phyloP scores from a whole-genome alignment of 2,113 vertebrate genomes.

The Phaethon lepturus region DNA sequence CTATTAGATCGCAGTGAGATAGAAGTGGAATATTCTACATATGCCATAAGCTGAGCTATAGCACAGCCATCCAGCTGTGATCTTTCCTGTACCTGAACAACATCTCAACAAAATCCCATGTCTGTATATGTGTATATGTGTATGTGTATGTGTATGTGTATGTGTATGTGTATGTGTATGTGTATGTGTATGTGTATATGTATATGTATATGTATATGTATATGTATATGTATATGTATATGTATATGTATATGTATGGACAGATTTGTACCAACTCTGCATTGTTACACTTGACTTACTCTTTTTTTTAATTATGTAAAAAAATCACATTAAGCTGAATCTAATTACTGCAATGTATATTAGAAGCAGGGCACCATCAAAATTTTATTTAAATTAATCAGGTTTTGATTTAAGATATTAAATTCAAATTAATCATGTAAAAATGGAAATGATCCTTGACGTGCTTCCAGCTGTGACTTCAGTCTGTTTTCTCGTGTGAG shows the following conservation, averaged over 20 bases:
- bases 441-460: conserved; percentile 99
- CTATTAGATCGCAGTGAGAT: not conserved
- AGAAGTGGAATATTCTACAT: not conserved
- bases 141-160: conserved; percentile 27
- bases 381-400: conserved; percentile 99
- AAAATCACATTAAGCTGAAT: conserved; percentile 89
- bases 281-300: conserved; percentile 83
- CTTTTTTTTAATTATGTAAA: conserved; percentile 89
- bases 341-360: conserved; percentile 94
- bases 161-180: conserved; percentile 60
- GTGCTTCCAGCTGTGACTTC: conserved; percentile 97
- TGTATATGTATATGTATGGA: conserved; percentile 56
- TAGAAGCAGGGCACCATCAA: conserved; percentile 94
- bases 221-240: conserved; percentile 60
- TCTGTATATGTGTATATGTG: conserved; percentile 60
- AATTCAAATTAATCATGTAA: conserved; percentile 99
- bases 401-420: conserved; percentile 99
- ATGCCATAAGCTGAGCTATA: not conserved
- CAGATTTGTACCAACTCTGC: conserved; percentile 82
- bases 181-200: conserved; percentile 61
- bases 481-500: conserved; percentile 94
- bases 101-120: conserved; percentile 18
- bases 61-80: not conserved
- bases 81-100: conserved; percentile 55
- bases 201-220: conserved; percentile 62